Evolutionary conservation across 1,140 invertebrate species (phyloP).

Genomic region (Drosophila arawakana): DNA sequence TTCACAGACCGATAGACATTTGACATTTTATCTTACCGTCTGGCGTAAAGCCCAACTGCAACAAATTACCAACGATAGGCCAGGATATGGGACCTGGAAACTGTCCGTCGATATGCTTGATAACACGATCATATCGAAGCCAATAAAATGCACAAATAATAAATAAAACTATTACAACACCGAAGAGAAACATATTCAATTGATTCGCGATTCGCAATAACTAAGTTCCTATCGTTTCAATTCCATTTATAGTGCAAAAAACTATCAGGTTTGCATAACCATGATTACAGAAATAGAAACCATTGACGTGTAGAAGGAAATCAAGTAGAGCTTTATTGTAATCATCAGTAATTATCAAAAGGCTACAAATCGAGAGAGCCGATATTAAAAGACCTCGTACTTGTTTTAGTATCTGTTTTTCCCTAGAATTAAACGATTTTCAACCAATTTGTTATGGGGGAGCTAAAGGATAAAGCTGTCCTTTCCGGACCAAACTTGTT

Average conservation of each 20-base stretch:
- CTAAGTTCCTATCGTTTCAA: conserved; percentile 20
- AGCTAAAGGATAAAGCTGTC: too few relatives aligned
- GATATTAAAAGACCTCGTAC: too few relatives aligned
- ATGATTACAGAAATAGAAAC: not conserved
- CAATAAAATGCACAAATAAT: conserved; percentile 14
- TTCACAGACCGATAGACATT: conserved; percentile 4
- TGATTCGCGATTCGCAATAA: conserved; percentile 16
- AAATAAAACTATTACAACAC: conserved; percentile 8
- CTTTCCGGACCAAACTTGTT: too few relatives aligned
- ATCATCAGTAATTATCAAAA: too few relatives aligned
- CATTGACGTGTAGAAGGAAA: conserved; percentile 1
- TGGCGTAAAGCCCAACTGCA: conserved; percentile 49
- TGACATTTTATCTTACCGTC: conserved; percentile 43
- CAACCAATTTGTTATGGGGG: too few relatives aligned
- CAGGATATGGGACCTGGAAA: conserved; percentile 30
- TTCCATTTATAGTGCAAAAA: not conserved
- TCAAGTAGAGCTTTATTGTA: not conserved
- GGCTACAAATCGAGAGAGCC: too few relatives aligned
- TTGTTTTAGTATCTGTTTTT: too few relatives aligned
- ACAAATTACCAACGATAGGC: conserved; percentile 43
- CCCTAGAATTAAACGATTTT: too few relatives aligned
- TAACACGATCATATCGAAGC: conserved; percentile 16
- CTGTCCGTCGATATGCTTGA: conserved; percentile 29
- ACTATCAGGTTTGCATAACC: not conserved
- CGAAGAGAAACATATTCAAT: conserved; percentile 39